Evolutionary conservation across 2,113 vertebrate species (phyloP), one percentile per base, ranked within the genome.

Genomic region (Percopsis transmontana): DNA sequence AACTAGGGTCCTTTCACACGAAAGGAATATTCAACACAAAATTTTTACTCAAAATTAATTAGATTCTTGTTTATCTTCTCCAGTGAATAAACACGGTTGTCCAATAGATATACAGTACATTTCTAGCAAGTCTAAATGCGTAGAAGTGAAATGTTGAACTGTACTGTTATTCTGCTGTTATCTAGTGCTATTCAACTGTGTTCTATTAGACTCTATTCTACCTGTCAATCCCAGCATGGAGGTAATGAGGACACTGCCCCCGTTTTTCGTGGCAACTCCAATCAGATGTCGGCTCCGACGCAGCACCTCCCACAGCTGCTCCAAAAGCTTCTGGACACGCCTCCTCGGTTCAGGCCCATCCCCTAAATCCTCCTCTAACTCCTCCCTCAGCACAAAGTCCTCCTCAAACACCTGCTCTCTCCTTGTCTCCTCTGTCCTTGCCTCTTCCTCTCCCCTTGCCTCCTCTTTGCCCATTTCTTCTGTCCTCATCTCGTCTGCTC

Each of bases 171-270:
- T 15, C 8, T 15, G 16, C 9, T 53, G 23, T 21, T 21, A 20
- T 24, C 21, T 15, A 15, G 11, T 16, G 12, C 12, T 27, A 15
- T 23, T 13, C 1, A 5, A 53, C 13, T 24, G 52, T 27, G 4
- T 2, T 12, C 21, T 18, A 27, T 24, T 20, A 14, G 21, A 24
- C 13, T 38, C 24, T 42, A 20, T 40, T 90, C 76, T 84, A 96
- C 95, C 94, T 87, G 94, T 93, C 75, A 95, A 89, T 66, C 95
- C 96, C 79, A 98, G 92, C 77, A 97, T 88, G 81, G 93, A 91
- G 1, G 94, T 97, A 75, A 98, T 91, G 62, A 98, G 93, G 65
- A 96, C 92, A 88, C 95, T 96, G 64, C 95, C 95, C 62, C 95
- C 96, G 0, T 93, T 95, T 20, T 93, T 93, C 58, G 95, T 96